These are phyloP conservation scores for Nasonia longicornis DNA, from an alignment of 1,140 invertebrate species.

Conservation along the genomic window DNA sequence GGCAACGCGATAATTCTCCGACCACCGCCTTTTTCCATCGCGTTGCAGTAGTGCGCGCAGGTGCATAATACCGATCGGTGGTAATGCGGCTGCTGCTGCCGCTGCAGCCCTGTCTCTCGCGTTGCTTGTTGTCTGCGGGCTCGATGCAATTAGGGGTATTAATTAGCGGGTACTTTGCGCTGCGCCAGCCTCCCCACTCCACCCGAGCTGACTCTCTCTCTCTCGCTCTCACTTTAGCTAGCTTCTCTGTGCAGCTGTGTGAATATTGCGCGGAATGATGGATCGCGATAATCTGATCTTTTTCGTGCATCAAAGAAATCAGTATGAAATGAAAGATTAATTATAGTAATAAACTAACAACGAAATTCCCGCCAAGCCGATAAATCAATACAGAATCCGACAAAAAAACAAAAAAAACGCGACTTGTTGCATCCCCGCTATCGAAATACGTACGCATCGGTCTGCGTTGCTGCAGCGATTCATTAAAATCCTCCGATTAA, in stretches of 20 bases:
- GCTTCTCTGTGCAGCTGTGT: background rate
- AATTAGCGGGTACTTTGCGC: constrained; percentile 66
- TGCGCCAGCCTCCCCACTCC: constrained; percentile 44
- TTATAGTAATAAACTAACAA: no score
- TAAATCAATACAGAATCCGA: no score
- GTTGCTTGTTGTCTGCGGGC: constrained; percentile 50
- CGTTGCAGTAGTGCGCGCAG: constrained; percentile 6
- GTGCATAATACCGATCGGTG: constrained; percentile 48
- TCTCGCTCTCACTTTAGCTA: background rate
- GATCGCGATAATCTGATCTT: background rate
- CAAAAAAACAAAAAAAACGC: no score
- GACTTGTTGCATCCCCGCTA: no score
- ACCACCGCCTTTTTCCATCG: background rate
- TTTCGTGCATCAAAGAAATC: background rate
- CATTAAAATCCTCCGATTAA: background rate
- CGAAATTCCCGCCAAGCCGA: no score
- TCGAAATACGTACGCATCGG: no score
- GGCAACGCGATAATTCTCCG: constrained; percentile 17
- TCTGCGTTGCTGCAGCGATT: no score
- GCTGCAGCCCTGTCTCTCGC: background rate
- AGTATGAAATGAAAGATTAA: background rate
- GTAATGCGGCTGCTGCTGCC: background rate
- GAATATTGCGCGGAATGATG: background rate
- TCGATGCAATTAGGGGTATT: constrained; percentile 68
- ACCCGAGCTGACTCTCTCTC: background rate